Evolutionary conservation across 1,140 invertebrate species (phyloP).

Genomic region (Trypoxylus dichotomus): DNA sequence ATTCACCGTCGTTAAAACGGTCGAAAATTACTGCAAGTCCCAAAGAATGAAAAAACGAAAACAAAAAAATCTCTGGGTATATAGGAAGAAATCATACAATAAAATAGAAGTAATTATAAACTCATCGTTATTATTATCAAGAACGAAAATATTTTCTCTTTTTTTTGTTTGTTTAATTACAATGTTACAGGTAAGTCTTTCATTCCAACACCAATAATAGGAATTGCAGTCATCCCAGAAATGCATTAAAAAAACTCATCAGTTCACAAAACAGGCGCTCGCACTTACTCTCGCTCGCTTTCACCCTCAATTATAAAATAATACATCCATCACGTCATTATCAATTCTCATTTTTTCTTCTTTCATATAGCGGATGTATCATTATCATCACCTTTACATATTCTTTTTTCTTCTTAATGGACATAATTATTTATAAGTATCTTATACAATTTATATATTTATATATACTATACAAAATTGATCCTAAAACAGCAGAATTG

Average conservation of each 20-base stretch:
- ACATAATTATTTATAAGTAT: constrained; percentile 47
- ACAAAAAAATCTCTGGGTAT: not conserved
- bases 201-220: constrained; percentile 51
- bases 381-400: constrained; percentile 35
- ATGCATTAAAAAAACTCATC: constrained; percentile 35
- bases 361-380: constrained; percentile 5
- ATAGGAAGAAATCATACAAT: not conserved
- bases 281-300: not conserved
- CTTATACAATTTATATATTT: constrained; percentile 45
- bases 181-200: constrained; percentile 49
- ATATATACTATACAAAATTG: constrained; percentile 51
- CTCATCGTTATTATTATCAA: not conserved
- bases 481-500: constrained; percentile 40
- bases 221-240: constrained; percentile 42
- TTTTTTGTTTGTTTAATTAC: constrained; percentile 38
- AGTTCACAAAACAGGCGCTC: constrained; percentile 38
- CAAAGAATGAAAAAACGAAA: constrained; percentile 20
- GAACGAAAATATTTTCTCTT: constrained; percentile 11
- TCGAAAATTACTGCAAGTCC: constrained; percentile 47
- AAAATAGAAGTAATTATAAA: constrained; percentile 15
- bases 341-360: not conserved
- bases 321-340: constrained; percentile 37
- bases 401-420: constrained; percentile 38
- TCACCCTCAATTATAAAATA: constrained; percentile 39
- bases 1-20: constrained; percentile 36